Evolutionary conservation across 2,797 vertebrate genomes (phyloP), one percentile per base, ranked within the genome.

Genomic region (Clangula hyemalis): DNA sequence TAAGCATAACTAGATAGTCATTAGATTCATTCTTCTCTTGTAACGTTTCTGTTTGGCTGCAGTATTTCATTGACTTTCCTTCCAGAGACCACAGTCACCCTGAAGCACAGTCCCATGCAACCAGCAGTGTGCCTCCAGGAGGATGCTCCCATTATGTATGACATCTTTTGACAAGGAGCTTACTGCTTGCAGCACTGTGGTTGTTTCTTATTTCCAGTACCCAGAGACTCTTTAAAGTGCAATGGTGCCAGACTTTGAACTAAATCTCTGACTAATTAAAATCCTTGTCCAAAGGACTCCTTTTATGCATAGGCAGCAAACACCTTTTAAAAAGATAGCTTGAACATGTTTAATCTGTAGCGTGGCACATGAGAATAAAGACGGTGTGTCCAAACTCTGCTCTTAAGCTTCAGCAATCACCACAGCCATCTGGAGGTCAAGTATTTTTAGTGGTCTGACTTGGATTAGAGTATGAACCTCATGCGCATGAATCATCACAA

Each of bases 381-480:
- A 56, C 5, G 1, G 19, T 34, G 43, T 71, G 45, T 78, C 71
- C 86, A 90, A 90, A 83, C 34, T 65, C 57, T 71, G 20, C 62
- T 84, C 56, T 87, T 41, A 53, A 77, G 72, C 57, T 71, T n/a
- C n/a, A 72, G 49, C 78, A 94, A 81, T 61, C 71, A 90, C 68
- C 74, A 71, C 57, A 90, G 69, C 78, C 93, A 90, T 95, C 78
- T 93, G 94, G 78, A 94, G 90, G 90, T 96, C 93, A 93, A 94
- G 65, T 83, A 87, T 89, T 95, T 96, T 90, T 56, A 78, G 87
- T 83, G 81, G 78, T 93, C 89, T 94, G 92, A 92, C 93, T 93
- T 89, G 89, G 87, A 92, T 94, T 85, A 94, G 57, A 91, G 57
- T 71, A 36, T 89, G 95, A 95, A 82, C 88, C 60, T 27, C 51